Conservation (phyloP, 2,888 invertebrate genomes). For the Galerucella pusilla region DNA sequence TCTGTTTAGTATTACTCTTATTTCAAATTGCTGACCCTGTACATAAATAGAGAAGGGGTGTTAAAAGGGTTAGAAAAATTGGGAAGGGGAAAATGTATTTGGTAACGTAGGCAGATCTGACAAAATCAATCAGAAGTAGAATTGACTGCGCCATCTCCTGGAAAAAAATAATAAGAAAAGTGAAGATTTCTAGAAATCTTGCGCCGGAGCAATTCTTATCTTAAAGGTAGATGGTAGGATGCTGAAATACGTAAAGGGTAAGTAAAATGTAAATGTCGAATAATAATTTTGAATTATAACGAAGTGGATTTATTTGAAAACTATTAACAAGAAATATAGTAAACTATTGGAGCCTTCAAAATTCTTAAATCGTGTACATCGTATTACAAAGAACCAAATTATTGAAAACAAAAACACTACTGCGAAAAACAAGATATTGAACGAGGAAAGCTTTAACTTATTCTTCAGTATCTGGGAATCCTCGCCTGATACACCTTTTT, state of each 20-base stretch:
- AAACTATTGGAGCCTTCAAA: no score
- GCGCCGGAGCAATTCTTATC: neutral
- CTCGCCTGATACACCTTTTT: no score
- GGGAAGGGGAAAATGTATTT: slow-evolving; percentile 14
- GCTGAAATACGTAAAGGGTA: neutral
- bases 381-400: no score
- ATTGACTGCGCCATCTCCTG: slow-evolving; percentile 19
- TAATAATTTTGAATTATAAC: neutral
- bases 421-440: no score
- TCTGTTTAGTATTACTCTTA: neutral
- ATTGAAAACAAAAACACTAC: no score
- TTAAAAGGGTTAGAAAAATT: slow-evolving; percentile 30
- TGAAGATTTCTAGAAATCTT: neutral
- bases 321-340: no score
- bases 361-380: no score
- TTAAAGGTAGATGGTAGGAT: neutral
- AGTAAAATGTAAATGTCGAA: neutral
- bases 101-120: slow-evolving; percentile 17
- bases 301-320: neutral
- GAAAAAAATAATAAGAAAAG: neutral
- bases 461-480: no score
- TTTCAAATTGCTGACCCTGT: slow-evolving; percentile 2
- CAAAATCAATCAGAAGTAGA: slow-evolving; percentile 28
- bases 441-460: no score
- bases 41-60: slow-evolving; percentile 26